Evolutionary conservation across 2,113 vertebrate genomes (phyloP).

Genomic region (Tricholaema leucomelas): DNA sequence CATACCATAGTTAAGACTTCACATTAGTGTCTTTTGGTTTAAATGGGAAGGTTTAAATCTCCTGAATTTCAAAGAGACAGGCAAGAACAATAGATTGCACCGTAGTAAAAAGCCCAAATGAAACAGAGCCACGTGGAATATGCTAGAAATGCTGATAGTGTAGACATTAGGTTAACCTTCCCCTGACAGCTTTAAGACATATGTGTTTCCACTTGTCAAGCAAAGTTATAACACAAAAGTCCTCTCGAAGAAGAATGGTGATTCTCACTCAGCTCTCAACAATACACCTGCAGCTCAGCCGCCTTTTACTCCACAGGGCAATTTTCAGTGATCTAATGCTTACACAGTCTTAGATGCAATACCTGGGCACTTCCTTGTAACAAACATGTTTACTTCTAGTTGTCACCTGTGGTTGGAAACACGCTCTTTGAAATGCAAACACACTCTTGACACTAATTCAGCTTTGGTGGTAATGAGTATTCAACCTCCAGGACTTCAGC

Average conservation of each 20-base stretch:
- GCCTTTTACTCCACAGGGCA: not conserved
- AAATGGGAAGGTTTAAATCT: not conserved
- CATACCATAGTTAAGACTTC: not conserved
- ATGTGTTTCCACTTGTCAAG: not conserved
- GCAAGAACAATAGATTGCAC: not conserved
- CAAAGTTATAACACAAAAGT: not conserved
- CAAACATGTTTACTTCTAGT: not conserved
- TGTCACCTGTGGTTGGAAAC: not conserved
- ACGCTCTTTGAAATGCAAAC: not conserved
- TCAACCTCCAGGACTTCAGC: not conserved
- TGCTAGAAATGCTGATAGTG: not conserved
- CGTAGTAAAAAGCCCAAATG: not conserved
- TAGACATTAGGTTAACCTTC: not conserved
- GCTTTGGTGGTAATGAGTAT: not conserved
- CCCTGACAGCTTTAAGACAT: not conserved
- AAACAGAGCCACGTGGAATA: not conserved
- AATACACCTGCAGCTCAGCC: not conserved
- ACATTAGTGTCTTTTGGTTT: not conserved
- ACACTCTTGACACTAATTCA: not conserved
- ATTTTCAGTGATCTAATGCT: not conserved
- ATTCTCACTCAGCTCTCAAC: not conserved
- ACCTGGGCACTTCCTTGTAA: not conserved
- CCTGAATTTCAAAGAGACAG: not conserved
- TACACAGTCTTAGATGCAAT: not conserved
- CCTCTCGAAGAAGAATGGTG: not conserved